These are phyloP conservation scores for Tachypleus tridentatus DNA, from an alignment of 1,140 invertebrate genomes.

Conservation along the genomic window DNA sequence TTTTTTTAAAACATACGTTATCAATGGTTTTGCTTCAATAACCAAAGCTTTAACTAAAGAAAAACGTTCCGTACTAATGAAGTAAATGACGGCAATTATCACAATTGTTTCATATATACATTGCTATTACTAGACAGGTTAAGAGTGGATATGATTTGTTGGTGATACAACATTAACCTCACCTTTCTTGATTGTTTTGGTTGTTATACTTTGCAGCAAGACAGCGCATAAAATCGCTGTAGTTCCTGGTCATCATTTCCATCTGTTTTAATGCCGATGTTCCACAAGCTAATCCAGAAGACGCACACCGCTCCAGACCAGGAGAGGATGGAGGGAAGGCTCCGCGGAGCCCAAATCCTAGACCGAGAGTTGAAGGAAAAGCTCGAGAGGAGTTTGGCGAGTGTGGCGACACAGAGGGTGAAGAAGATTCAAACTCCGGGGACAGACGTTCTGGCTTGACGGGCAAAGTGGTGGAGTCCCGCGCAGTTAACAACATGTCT, in stretches of 20 bases:
- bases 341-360: conserved; percentile 9
- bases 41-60: no score
- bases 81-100: no score
- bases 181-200: conserved; percentile 43
- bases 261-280: conserved; percentile 28
- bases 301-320: conserved; percentile 14
- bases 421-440: conserved; percentile 18
- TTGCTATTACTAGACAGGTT: no score
- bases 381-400: conserved; percentile 16
- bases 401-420: conserved; percentile 19
- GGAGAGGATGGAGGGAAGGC: conserved; percentile 13
- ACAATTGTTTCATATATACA: no score
- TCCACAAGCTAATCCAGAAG: conserved; percentile 11
- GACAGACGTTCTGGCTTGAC: conserved; percentile 17
- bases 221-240: conserved; percentile 82
- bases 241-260: conserved; percentile 51
- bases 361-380: conserved; percentile 14
- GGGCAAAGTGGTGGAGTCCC: no score
- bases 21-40: no score
- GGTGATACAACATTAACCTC: background rate
- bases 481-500: no score
- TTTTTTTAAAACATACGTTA: no score
- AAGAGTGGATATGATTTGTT: no score
- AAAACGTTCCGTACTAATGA: no score
- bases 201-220: conserved; percentile 85